A percentile compares a stretch with the other conserved stretches of the same genome.
phyloP scores from a whole-genome alignment of 2,888 invertebrate species.

The Escarpia spicata region DNA sequence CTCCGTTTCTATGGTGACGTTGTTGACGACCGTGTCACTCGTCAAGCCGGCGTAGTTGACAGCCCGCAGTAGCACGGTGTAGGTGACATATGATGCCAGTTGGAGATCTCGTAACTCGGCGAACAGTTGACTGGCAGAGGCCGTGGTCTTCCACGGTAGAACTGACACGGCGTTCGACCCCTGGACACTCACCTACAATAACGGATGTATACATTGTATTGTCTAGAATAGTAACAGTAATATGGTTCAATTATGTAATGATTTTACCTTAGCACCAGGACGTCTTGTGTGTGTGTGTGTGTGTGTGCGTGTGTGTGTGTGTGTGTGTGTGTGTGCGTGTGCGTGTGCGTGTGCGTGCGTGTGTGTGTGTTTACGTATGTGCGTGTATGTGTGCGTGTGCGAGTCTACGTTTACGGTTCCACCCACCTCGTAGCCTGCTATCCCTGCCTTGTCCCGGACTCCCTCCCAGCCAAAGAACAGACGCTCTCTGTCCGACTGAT shows the following conservation, averaged over 20 bases:
- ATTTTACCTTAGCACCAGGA: too few relatives aligned
- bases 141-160: background rate
- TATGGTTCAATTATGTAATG: too few relatives aligned
- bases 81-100: background rate
- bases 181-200: background rate
- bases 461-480: constrained; percentile 6
- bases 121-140: background rate
- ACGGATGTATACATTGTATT: background rate
- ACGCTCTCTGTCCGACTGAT: background rate
- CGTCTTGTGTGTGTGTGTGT: too few relatives aligned
- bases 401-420: background rate
- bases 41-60: background rate
- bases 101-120: background rate
- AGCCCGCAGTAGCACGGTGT: background rate
- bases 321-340: too few relatives aligned
- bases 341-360: too few relatives aligned
- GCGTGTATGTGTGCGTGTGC: too few relatives aligned
- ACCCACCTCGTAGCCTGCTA: constrained; percentile 2
- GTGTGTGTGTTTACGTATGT: too few relatives aligned
- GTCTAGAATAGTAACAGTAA: too few relatives aligned
- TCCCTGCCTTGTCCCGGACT: background rate
- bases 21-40: background rate
- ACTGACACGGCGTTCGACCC: background rate
- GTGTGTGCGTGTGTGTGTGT: too few relatives aligned
- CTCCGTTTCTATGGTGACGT: background rate